Conservation (phyloP, 2,113 vertebrate genomes). For the Thymallus thymallus region DNA sequence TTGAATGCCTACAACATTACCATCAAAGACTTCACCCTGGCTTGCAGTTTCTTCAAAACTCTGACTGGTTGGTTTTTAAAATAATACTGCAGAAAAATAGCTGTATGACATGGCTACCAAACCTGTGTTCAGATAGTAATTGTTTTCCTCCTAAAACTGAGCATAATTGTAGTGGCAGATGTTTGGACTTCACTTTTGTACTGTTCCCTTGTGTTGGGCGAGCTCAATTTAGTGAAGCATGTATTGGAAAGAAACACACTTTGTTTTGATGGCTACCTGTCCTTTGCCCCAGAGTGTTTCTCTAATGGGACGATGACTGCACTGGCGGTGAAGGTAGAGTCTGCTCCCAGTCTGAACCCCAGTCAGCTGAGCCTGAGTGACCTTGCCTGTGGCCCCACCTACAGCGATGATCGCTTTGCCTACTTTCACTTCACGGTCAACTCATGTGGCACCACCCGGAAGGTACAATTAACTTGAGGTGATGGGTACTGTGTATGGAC, state of each 20-base stretch:
- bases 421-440: conserved; percentile 64
- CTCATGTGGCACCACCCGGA: conserved; percentile 71
- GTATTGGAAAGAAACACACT: too few relatives aligned
- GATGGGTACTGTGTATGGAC: not conserved
- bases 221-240: too few relatives aligned
- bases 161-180: too few relatives aligned
- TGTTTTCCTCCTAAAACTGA: not conserved
- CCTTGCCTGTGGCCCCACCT: conserved; percentile 60
- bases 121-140: not conserved
- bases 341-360: conserved; percentile 48
- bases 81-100: not conserved
- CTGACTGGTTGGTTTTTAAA: conserved; percentile 50
- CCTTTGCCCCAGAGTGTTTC: conserved; percentile 62
- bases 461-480: conserved; percentile 29
- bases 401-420: conserved; percentile 56
- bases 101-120: not conserved
- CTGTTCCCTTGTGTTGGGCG: not conserved
- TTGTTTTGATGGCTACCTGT: not conserved
- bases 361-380: conserved; percentile 61
- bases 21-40: conserved; percentile 51
- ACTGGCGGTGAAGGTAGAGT: conserved; percentile 67
- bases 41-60: conserved; percentile 49
- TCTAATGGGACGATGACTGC: conserved; percentile 70
- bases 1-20: conserved; percentile 13
- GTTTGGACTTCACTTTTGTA: too few relatives aligned